Base-by-base conservation (phyloP, 92 coral and sea anemone species). In the Hydrozoanthus gracilis region DNA sequence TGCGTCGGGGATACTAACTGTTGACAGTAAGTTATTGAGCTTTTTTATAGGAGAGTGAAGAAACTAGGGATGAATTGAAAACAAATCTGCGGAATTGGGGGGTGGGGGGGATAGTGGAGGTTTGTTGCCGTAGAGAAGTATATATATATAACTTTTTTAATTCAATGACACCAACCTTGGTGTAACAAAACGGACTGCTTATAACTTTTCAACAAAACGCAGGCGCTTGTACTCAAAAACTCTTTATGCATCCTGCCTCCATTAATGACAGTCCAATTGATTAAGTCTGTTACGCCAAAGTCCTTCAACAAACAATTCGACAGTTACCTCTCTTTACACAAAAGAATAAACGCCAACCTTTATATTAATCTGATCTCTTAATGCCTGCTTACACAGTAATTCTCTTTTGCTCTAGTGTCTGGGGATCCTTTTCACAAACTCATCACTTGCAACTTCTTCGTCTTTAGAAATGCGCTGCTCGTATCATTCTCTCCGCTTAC, bases 401-500 rank as follows among this genome's bases (percentile, higher is more conserved):
- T 61, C 68, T 61, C 68, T 61, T 61, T 61, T 4, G 68, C 2
- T 61, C 68, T 61, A 61, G 18, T 61, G 68, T 61, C 68, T 61
- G 18, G 68, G 68, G 68, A 61, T 61, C 68, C 68, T 61, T 61
- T 61, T 61, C 68, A 61, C 0, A 61, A 61, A 61, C 68, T 61
- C 68, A 0, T 61, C 68, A 9, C 68, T 61, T 61, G 68, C 65
- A 58, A 58, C 65, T 58, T 58, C 0, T 58, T 58, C 65, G 65
- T 0, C 65, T 58, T 58, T 13, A 58, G 65, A 58, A 58, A 27
- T 27, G 39, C 39, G 39, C 39, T 27, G 39, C 39, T 27, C 39
- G 39, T 27, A 27, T 27, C 39, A 58, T 58, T 58, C 65, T 58
- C 65, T 58, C 65, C 65, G 0, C 65, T 58, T 58, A 58, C 65